A percentile compares a stretch with the other conserved stretches of the same genome.
Conservation (phyloP, 2,113 vertebrate species). For the Nothoprocta perdicaria region DNA sequence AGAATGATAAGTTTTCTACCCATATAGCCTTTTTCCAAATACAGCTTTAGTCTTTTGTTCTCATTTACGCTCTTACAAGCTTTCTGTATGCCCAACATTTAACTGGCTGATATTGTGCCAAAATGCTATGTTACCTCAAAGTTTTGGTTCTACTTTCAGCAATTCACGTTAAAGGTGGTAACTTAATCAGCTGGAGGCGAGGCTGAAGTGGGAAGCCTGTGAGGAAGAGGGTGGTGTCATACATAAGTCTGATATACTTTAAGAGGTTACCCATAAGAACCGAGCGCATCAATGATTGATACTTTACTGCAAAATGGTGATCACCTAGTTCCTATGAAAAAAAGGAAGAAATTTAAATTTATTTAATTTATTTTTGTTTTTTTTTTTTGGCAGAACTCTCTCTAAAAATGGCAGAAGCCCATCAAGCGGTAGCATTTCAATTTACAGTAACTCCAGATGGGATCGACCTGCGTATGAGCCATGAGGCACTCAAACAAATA, state of each 20-base stretch:
- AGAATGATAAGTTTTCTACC: background rate
- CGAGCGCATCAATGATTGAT: background rate
- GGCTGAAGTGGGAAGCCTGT: background rate
- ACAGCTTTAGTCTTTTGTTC: background rate
- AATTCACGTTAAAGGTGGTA: background rate
- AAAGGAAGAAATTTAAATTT: background rate
- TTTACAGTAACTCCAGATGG: constrained; percentile 94
- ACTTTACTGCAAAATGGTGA: background rate
- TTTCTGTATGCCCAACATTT: accelerated
- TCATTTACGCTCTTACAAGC: background rate
- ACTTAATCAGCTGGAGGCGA: background rate
- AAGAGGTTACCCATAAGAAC: background rate
- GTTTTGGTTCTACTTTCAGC: constrained; percentile 7
- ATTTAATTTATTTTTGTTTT: background rate
- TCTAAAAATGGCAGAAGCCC: constrained; percentile 91
- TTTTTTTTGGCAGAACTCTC: constrained; percentile 11
- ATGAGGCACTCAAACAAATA: constrained; percentile 92
- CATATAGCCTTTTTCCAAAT: accelerated
- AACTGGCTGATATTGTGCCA: background rate
- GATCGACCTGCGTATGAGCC: constrained; percentile 91
- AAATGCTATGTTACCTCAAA: accelerated
- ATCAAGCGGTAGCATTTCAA: constrained; percentile 96
- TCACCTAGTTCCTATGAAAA: background rate
- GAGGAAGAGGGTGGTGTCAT: background rate
- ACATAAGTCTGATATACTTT: background rate